Evolutionary conservation across 2,113 vertebrate genomes (phyloP), one percentile per base, ranked within the genome.

Genomic region (Eudorcas thomsonii): DNA sequence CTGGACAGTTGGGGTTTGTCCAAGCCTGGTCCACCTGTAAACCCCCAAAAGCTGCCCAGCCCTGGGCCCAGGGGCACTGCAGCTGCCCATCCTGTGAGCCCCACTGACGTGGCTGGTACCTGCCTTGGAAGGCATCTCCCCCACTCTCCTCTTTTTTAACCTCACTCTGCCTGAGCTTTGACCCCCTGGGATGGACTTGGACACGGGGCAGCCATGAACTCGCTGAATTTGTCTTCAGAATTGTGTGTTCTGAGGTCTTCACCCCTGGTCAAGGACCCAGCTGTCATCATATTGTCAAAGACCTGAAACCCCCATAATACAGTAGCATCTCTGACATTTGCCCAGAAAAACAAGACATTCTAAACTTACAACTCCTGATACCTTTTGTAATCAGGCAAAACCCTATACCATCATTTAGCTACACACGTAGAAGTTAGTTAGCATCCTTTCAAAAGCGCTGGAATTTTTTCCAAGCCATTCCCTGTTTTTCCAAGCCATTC

Each of bases 41-140:
- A 77, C 6, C 59, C 33, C 50, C 6, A 1, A 60, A 2, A 2
- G 5, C 25, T 39, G 6, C 57, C 30, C 15, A 11, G 21, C 30
- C 39, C 5, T 17, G 5, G 7, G 26, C 26, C 28, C 14, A 0
- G 2, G 17, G 12, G 33, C 5, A 21, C 7, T 14, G 62, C 36
- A 1, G 9, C 15, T 25, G 6, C 50, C 25, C 25, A 6, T 21
- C 30, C 59, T 21, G 21, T 4, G 15, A 39, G 19, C 43, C 89
- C 67, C 19, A 21, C 23, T 6, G 2, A 15, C 1, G 12, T 60
- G 30, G 71, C 30, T 5, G 3, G 4, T 15, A 3, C 26, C 52
- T 2, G 6, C 9, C 60, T 25, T 36, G 12, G 7, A 19, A 36
- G 10, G 48, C 2, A 11, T 21, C 57, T 71, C 10, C 10, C 15